Evolutionary conservation across 2,888 invertebrate species (phyloP).

Genomic region (Plagodis pulveraria): DNA sequence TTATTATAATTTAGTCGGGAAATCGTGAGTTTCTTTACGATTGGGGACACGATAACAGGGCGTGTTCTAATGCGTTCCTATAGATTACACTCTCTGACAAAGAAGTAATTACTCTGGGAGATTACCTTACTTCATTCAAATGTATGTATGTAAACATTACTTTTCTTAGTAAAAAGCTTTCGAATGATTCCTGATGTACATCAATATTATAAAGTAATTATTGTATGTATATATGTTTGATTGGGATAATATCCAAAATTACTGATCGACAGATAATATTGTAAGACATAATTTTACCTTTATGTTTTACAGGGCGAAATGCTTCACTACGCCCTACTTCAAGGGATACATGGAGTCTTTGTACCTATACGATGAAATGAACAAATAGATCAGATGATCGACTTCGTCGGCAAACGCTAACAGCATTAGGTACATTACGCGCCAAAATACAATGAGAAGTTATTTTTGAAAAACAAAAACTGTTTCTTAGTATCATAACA

Average conservation of each 20-base stretch:
- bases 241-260: too few species aligned
- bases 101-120: too few species aligned
- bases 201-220: too few species aligned
- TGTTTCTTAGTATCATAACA: too few species aligned
- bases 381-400: slow-evolving; percentile 91
- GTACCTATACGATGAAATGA: slow-evolving; percentile 91
- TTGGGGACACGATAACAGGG: slow-evolving; percentile 2
- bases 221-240: too few species aligned
- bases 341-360: slow-evolving; percentile 92
- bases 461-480: slow-evolving; percentile 51
- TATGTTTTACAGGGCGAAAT: slow-evolving; percentile 87
- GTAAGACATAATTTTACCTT: slow-evolving; percentile 31
- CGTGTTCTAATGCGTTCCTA: slow-evolving; percentile 8
- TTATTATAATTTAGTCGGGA: slow-evolving; percentile 11
- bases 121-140: too few species aligned
- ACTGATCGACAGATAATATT: too few species aligned
- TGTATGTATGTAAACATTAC: too few species aligned
- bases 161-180: too few species aligned
- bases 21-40: slow-evolving; percentile 17
- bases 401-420: slow-evolving; percentile 89
- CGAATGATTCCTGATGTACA: too few species aligned
- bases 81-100: too few species aligned
- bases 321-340: slow-evolving; percentile 92
- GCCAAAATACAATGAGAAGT: slow-evolving; percentile 55
- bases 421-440: slow-evolving; percentile 54